phyloP scores from a whole-genome alignment of 1,140 invertebrate genomes.

The Apocrypta bakeri region DNA sequence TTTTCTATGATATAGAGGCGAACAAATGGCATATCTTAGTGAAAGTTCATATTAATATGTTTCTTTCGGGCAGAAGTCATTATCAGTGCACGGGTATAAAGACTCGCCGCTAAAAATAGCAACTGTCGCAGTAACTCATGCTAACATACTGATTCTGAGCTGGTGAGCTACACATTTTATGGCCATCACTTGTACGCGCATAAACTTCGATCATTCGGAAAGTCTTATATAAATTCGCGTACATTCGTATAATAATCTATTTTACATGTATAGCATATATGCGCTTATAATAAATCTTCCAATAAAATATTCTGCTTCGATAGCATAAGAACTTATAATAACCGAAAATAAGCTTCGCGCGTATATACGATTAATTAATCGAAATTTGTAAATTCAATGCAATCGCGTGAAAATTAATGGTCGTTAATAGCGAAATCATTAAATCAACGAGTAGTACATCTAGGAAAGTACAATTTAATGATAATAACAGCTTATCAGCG shows the following conservation, averaged over 20 bases:
- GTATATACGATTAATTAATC: too few relatives aligned
- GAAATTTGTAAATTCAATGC: too few relatives aligned
- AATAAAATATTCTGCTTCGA: too few relatives aligned
- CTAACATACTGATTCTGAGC: too few relatives aligned
- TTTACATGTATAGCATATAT: too few relatives aligned
- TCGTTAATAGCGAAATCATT: neutral
- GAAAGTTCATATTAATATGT: constrained; percentile 36
- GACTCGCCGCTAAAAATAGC: constrained; percentile 20
- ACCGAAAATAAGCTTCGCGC: too few relatives aligned
- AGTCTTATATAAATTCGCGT: constrained; percentile 17
- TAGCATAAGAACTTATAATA: too few relatives aligned
- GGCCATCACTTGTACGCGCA: neutral
- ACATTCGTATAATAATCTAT: neutral
- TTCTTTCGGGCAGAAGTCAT: neutral
- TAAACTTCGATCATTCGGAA: neutral
- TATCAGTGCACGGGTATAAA: neutral
- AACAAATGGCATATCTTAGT: constrained; percentile 8
- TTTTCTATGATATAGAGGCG: neutral
- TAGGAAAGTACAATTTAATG: neutral
- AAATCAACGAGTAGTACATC: neutral
- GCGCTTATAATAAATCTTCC: neutral
- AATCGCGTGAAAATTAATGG: neutral
- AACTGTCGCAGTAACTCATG: neutral
- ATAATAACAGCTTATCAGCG: neutral
- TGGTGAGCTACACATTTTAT: neutral